Conservation (phyloP, 2,888 invertebrate species). For the Toxonevra muliebris region DNA sequence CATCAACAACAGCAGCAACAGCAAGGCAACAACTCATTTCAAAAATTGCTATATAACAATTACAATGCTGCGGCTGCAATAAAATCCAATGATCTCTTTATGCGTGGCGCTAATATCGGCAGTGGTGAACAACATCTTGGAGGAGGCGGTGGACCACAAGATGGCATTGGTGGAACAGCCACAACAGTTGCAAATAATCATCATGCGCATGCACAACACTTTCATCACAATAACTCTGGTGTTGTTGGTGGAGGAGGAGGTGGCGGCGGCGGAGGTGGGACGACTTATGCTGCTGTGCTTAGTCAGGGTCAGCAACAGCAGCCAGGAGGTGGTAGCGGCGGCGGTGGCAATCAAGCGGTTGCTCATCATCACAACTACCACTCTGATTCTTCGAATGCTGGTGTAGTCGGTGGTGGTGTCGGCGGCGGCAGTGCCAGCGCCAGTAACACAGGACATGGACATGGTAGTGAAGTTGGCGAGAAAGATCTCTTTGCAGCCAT, state of each 20-base stretch:
- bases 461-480: conserved; percentile 49
- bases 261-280: conserved; percentile 48
- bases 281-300: conserved; percentile 65
- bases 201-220: conserved; percentile 35
- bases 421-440: conserved; percentile 17
- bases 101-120: conserved; percentile 40
- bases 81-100: conserved; percentile 58
- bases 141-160: conserved; percentile 27
- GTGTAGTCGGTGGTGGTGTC: conserved; percentile 30
- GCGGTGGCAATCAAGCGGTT: conserved; percentile 5
- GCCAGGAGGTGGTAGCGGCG: conserved; percentile 30
- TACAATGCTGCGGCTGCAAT: conserved; percentile 46
- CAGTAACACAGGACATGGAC: conserved; percentile 28
- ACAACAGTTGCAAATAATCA: conserved; percentile 34
- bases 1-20: conserved; percentile 25
- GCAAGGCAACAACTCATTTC: conserved; percentile 36
- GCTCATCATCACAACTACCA: conserved; percentile 39
- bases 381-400: conserved; percentile 31
- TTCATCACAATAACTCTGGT: conserved; percentile 34
- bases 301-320: conserved; percentile 58
- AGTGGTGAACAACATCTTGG: conserved; percentile 19
- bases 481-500: conserved; percentile 67
- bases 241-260: conserved; percentile 24
- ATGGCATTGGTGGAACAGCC: conserved; percentile 15
- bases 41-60: conserved; percentile 52